Conservation (phyloP, 53 echinoderm and acorn worm species). For the Holothuria leucospilota region DNA sequence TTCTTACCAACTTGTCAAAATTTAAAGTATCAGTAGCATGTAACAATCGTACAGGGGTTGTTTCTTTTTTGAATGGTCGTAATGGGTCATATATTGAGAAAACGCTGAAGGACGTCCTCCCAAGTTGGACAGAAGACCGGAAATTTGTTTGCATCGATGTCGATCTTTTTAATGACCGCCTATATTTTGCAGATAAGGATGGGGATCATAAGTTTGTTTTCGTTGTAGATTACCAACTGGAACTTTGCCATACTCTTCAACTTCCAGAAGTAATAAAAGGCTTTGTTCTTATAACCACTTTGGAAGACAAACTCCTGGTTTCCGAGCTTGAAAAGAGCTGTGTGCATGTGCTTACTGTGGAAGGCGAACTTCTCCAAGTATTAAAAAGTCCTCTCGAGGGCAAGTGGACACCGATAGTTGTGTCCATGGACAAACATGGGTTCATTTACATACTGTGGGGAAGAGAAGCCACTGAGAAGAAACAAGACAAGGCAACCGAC, state of each 20-base stretch:
- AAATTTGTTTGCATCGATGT: too few species aligned
- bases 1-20: neutral
- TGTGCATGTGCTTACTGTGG: neutral
- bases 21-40: neutral
- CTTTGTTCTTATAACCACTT: neutral
- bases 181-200: neutral
- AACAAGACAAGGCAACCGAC: too few species aligned
- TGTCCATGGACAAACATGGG: neutral
- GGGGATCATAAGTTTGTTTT: neutral
- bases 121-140: too few species aligned
- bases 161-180: neutral
- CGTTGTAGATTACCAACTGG: neutral
- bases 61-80: neutral
- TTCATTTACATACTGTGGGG: slow-evolving; percentile 3
- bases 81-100: neutral
- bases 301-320: neutral
- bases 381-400: neutral
- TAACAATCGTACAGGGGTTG: too few species aligned
- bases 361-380: neutral
- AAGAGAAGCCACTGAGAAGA: too few species aligned
- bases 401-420: neutral
- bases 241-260: neutral
- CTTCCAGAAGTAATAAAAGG: neutral
- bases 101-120: neutral
- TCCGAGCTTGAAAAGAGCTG: neutral